Conservation (phyloP, 2,113 vertebrate genomes). For the Oostethus manadensis region DNA sequence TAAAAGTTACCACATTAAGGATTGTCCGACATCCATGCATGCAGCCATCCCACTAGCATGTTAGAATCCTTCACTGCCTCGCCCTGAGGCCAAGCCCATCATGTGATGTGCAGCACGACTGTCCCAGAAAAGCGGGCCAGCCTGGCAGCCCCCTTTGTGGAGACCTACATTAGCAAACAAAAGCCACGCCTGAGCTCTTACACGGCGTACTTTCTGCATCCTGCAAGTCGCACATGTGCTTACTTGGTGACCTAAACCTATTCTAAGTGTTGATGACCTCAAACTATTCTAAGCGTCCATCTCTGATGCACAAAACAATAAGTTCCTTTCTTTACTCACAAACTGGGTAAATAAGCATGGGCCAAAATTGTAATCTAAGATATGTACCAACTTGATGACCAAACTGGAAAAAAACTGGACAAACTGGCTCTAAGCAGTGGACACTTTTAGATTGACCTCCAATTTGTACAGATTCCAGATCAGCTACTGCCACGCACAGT, state of each 20-base stretch:
- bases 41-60: slow-evolving; percentile 32
- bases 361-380: not conserved
- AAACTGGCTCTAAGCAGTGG: not conserved
- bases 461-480: not conserved
- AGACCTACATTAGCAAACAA: slow-evolving; percentile 67
- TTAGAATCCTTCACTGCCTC: slow-evolving; percentile 42
- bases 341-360: not conserved
- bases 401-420: not conserved
- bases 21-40: slow-evolving; percentile 32
- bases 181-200: slow-evolving; percentile 37
- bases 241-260: slow-evolving; percentile 20
- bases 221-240: slow-evolving; percentile 29
- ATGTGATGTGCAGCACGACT: slow-evolving; percentile 46
- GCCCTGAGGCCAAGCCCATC: slow-evolving; percentile 58
- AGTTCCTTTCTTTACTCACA: slow-evolving; percentile 3
- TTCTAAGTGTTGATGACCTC: slow-evolving; percentile 27
- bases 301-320: not conserved
- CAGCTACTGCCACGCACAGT: not conserved
- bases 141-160: slow-evolving; percentile 36
- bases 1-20: slow-evolving; percentile 36
- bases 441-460: not conserved
- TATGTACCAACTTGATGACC: not conserved
- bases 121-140: slow-evolving; percentile 56
- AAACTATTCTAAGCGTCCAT: slow-evolving; percentile 19
- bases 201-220: slow-evolving; percentile 2